Base-by-base conservation (phyloP, 2,797 vertebrate genomes). In the Chaetodon trifasciatus region DNA sequence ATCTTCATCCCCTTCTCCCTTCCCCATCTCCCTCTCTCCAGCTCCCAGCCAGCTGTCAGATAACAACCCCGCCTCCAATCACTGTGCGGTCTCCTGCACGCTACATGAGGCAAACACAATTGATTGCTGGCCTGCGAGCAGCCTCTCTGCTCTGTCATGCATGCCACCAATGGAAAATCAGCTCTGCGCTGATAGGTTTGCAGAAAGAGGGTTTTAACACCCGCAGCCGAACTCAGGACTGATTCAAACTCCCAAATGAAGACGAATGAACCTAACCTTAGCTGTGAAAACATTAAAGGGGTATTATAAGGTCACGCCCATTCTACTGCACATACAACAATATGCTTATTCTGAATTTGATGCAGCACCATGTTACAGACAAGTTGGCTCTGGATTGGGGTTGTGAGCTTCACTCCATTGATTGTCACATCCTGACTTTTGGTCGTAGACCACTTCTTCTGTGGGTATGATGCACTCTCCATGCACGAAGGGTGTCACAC, bases 51-150 rank as follows among this genome's bases (percentile, higher is more conserved):
- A 40, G 53, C 72, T 68, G 53, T 81, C 74, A 78, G 70, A 83
- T 80, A 83, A 68, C 46, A n/a, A 8, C 42, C 53, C 21, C 37
- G 42, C 76, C 23, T 35, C 75, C 84, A 76, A 70, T 84, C 84
- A 73, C 88, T 17, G 70, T 0, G 32, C 56, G 11, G 28, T n/a
- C 71, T 57, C 70, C 76, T 76, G 69, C 81, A 86, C 52, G 70
- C 90, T 88, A 83, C 76, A 44, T 24, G 39, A 86, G 78, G 67
- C 84, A 91, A 92, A 90, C 82, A 78, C 79, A 85, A 93, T 91
- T 42, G 84, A 91, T 83, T 13, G 50, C 62, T 50, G 6, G 49
- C 60, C 42, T 72, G 23, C 8, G 62, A 76, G 63, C 13, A 52
- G 65, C 76, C 85, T 83, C 47, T 71, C 70, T 2, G 74, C 74